Percentiles rank a stretch among this genome's conserved stretches.
Conservation (phyloP, 2,797 vertebrate species). For the Lates japonicus region DNA sequence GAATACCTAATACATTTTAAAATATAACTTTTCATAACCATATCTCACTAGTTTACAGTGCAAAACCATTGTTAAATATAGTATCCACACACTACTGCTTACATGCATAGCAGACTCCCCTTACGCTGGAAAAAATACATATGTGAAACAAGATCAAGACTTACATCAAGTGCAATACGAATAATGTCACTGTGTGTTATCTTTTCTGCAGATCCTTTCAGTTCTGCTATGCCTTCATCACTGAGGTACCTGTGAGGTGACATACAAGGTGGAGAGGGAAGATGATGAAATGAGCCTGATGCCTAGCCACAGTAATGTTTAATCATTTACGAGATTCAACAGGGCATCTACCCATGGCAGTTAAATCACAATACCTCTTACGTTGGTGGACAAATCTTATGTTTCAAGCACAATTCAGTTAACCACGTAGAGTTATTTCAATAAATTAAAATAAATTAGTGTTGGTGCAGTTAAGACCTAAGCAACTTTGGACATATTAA, state of each 20-base stretch:
- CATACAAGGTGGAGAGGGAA: slow-evolving; percentile 14
- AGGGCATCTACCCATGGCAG: background rate
- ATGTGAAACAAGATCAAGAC: slow-evolving; percentile 70
- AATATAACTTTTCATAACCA: background rate
- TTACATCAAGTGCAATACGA: slow-evolving; percentile 95
- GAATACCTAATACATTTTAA: background rate
- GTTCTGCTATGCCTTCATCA: slow-evolving; percentile 94
- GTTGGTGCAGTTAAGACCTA: background rate
- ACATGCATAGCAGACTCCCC: background rate
- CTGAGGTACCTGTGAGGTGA: slow-evolving; percentile 91
- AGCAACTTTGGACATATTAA: background rate
- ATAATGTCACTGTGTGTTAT: slow-evolving; percentile 90
- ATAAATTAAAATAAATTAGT: background rate
- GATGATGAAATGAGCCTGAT: background rate
- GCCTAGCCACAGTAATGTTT: background rate
- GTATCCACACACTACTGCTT: background rate
- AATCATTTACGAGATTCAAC: background rate
- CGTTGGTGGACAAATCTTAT: background rate
- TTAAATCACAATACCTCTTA: background rate
- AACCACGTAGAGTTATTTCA: background rate
- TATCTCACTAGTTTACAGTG: background rate
- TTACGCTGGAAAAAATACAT: rapidly evolving
- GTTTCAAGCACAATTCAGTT: background rate
- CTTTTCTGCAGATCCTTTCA: slow-evolving; percentile 91
- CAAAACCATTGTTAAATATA: background rate